Percentiles rank a stretch among this genome's conserved stretches.
Conservation (phyloP, 2,797 vertebrate genomes). For the Rhadinocentrus ornatus region DNA sequence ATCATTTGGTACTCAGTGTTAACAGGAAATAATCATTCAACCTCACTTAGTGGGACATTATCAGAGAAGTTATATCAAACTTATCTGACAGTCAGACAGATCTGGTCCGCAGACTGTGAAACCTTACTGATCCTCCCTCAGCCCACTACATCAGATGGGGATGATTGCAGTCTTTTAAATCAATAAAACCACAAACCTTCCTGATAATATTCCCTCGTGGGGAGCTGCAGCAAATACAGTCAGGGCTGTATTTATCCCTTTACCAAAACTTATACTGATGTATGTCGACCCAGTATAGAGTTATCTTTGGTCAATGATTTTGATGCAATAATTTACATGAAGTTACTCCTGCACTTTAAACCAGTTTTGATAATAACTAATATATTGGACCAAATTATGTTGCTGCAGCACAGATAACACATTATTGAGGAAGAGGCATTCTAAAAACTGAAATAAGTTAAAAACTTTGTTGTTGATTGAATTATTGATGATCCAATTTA, state of each 20-base stretch:
- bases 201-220: conserved; percentile 81
- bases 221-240: conserved; percentile 66
- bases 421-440: conserved; percentile 1
- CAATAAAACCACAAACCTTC: conserved; percentile 84
- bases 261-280: conserved; percentile 28
- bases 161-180: conserved; percentile 82
- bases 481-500: not conserved
- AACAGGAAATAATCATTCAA: conserved; percentile 40
- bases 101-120: conserved; percentile 38
- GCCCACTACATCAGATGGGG: conserved; percentile 80
- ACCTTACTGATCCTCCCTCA: conserved; percentile 68
- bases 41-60: conserved; percentile 31
- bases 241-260: conserved; percentile 56
- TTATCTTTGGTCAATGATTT: conserved; percentile 6
- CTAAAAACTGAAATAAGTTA: not conserved
- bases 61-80: conserved; percentile 50
- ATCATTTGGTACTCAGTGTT: conserved; percentile 20
- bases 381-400: not conserved
- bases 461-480: not conserved
- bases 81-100: conserved; percentile 55
- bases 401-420: not conserved
- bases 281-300: conserved; percentile 17
- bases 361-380: not conserved
- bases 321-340: conserved; percentile 16
- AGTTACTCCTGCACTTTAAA: not conserved